Evolutionary conservation across 2,797 vertebrate genomes (phyloP).

Genomic region (Myripristis murdjan): DNA sequence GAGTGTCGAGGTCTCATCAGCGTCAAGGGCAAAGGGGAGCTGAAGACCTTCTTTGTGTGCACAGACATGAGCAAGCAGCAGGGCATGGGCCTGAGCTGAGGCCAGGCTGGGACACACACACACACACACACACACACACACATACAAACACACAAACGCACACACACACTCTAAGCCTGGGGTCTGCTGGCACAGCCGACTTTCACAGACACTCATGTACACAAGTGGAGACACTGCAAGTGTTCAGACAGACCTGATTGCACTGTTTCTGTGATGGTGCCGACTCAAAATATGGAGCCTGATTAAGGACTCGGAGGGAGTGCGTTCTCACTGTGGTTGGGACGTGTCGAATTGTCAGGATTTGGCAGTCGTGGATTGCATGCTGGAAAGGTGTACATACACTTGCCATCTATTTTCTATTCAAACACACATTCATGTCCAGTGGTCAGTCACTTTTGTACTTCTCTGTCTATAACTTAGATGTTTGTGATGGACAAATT

Average conservation of each 20-base stretch:
- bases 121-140: no score
- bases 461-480: conserved; percentile 45
- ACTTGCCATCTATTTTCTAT: conserved; percentile 42
- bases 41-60: conserved; percentile 96
- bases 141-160: no score
- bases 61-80: conserved; percentile 96
- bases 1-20: conserved; percentile 96
- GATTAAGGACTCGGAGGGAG: conserved; percentile 13
- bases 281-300: neutral
- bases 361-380: neutral
- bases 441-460: conserved; percentile 58
- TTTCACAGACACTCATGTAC: conserved; percentile 22
- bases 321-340: neutral
- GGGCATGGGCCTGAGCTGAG: conserved; percentile 92
- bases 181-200: no score
- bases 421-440: conserved; percentile 37
- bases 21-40: conserved; percentile 97
- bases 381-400: conserved; percentile 28
- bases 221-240: conserved; percentile 28
- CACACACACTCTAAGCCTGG: neutral
- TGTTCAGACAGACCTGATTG: conserved; percentile 25
- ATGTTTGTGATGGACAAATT: conserved; percentile 51
- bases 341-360: conserved; percentile 25
- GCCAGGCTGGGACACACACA: conserved; percentile 12
- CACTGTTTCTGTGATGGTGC: neutral